Evolutionary conservation across 2,888 invertebrate species (phyloP).

Genomic region (Ennomos fuscantarius): DNA sequence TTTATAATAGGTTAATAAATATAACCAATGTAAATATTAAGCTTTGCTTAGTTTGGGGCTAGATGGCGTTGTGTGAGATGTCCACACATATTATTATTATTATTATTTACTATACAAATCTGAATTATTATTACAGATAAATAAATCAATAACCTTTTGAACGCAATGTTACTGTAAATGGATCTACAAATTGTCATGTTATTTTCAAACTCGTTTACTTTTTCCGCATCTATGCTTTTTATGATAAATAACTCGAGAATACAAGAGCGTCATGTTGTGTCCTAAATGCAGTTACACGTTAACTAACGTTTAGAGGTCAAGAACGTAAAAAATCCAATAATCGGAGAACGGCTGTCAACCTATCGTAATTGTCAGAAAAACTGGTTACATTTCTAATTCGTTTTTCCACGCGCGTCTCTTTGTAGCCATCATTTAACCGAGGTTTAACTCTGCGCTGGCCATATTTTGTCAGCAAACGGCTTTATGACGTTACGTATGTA

Average conservation of each 20-base stretch:
- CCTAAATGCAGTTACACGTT: conserved; percentile 47
- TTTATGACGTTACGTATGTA: conserved; percentile 33
- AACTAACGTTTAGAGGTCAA: conserved; percentile 44
- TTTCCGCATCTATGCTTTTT: conserved; percentile 34
- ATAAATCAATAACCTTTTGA: too few species aligned
- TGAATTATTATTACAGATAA: too few species aligned
- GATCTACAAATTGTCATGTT: not conserved
- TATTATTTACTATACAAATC: too few species aligned
- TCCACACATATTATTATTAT: too few species aligned
- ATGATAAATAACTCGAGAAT: conserved; percentile 37
- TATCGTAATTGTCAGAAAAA: conserved; percentile 41
- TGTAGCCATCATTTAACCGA: conserved; percentile 20
- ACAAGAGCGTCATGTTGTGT: conserved; percentile 40
- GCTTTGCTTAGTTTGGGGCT: too few species aligned
- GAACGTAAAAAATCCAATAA: conserved; percentile 59
- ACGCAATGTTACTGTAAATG: too few species aligned
- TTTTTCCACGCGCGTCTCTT: conserved; percentile 18
- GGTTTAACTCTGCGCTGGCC: conserved; percentile 24
- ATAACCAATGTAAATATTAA: too few species aligned
- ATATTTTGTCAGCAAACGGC: conserved; percentile 32
- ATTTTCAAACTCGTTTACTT: conserved; percentile 31
- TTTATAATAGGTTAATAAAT: too few species aligned
- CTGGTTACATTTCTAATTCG: conserved; percentile 24
- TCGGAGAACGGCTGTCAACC: conserved; percentile 56
- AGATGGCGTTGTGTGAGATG: too few species aligned